Conservation (phyloP, 2,888 invertebrate genomes). For the Colletes collaris region DNA sequence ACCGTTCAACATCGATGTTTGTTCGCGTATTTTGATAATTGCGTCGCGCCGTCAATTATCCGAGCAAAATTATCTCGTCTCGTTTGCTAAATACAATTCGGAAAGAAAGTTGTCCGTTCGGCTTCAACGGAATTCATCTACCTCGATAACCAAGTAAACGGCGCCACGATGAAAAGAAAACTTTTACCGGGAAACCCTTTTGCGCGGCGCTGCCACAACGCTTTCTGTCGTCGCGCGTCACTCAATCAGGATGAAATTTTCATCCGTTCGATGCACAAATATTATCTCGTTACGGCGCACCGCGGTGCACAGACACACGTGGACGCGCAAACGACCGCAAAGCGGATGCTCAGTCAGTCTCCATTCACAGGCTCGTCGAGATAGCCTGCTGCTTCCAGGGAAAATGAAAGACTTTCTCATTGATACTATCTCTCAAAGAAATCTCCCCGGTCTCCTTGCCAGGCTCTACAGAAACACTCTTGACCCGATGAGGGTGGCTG, state of each 20-base stretch:
- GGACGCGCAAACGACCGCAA: neutral
- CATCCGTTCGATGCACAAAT: constrained; percentile 6
- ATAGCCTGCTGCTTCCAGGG: constrained; percentile 7
- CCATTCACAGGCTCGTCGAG: constrained; percentile 27
- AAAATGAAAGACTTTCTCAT: constrained; percentile 53
- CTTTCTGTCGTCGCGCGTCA: constrained; percentile 1
- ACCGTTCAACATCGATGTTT: too few species aligned
- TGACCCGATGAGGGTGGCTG: constrained; percentile 34
- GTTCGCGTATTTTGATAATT: too few species aligned
- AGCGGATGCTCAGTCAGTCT: constrained; percentile 27
- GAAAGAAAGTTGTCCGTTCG: neutral
- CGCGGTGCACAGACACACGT: neutral
- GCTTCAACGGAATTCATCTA: neutral
- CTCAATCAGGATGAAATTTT: constrained; percentile 39
- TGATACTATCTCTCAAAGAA: constrained; percentile 61
- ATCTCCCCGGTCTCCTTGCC: constrained; percentile 36
- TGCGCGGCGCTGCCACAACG: neutral
- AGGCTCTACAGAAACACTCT: constrained; percentile 47
- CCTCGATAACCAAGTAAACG: constrained; percentile 15
- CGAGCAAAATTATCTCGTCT: too few species aligned
- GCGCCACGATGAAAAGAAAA: constrained; percentile 6
- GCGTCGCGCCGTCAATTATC: too few species aligned
- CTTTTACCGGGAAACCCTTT: neutral
- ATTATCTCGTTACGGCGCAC: constrained; percentile 15
- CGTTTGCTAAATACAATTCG: too few species aligned